Conservation (phyloP, 2,888 invertebrate species). For the Pseudococcus jackbeardsleyi region DNA sequence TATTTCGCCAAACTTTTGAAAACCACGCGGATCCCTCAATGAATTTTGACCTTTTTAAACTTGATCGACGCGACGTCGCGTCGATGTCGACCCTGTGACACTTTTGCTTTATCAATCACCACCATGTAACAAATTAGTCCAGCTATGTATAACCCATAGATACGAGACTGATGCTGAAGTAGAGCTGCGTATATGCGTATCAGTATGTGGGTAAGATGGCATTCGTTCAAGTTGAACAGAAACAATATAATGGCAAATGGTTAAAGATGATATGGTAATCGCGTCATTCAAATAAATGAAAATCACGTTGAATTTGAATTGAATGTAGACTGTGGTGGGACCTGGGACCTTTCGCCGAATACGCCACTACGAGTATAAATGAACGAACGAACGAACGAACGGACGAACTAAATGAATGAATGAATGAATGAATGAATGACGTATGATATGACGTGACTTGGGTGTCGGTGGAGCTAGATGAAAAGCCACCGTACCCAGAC, state of each 20-base stretch:
- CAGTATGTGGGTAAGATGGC: neutral
- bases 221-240: neutral
- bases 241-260: neutral
- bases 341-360: neutral
- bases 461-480: neutral
- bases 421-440: neutral
- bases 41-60: too few relatives aligned
- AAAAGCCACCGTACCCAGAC: neutral
- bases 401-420: too few relatives aligned
- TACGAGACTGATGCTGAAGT: neutral
- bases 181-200: neutral
- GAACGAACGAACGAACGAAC: too few relatives aligned
- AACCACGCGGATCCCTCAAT: too few relatives aligned
- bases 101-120: neutral
- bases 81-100: neutral
- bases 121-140: neutral
- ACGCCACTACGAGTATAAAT: too few relatives aligned
- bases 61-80: too few relatives aligned
- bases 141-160: neutral
- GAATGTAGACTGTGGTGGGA: neutral
- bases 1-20: too few relatives aligned
- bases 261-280: neutral
- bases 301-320: neutral
- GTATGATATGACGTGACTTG: neutral
- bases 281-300: neutral